A percentile compares a stretch with the other conserved stretches of the same genome.
Conservation (phyloP, 2,797 vertebrate genomes). For the Garrulus glandarius region DNA sequence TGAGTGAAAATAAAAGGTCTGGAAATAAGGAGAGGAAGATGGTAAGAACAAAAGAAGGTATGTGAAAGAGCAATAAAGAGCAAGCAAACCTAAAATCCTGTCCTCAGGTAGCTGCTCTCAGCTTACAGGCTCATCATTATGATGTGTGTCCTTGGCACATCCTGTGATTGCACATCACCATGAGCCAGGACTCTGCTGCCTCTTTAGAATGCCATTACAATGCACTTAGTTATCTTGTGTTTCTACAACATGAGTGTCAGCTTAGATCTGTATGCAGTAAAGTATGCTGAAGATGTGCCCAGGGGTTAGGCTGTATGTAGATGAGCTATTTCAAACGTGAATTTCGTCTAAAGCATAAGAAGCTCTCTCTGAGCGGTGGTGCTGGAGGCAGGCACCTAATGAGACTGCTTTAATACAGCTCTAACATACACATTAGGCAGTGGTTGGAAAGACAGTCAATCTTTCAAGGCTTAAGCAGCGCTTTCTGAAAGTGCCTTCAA, state of each 20-base stretch:
- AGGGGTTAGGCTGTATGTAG: neutral
- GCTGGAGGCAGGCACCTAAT: neutral
- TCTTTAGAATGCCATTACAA: neutral
- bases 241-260: neutral
- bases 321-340: neutral
- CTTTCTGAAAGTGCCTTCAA: conserved; percentile 31
- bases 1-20: neutral
- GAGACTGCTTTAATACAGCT: neutral
- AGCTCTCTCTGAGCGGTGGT: neutral
- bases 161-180: neutral
- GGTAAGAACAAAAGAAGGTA: neutral
- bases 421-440: neutral
- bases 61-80: neutral
- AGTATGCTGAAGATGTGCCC: neutral
- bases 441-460: neutral
- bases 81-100: neutral
- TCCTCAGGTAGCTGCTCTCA: neutral
- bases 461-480: conserved; percentile 35
- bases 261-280: neutral
- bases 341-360: conserved; percentile 15
- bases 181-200: neutral
- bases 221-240: neutral
- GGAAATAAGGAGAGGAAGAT: neutral
- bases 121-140: neutral
- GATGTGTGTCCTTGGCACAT: neutral